Conservation (phyloP, 2,888 invertebrate species). For the Calameuta idolon region DNA sequence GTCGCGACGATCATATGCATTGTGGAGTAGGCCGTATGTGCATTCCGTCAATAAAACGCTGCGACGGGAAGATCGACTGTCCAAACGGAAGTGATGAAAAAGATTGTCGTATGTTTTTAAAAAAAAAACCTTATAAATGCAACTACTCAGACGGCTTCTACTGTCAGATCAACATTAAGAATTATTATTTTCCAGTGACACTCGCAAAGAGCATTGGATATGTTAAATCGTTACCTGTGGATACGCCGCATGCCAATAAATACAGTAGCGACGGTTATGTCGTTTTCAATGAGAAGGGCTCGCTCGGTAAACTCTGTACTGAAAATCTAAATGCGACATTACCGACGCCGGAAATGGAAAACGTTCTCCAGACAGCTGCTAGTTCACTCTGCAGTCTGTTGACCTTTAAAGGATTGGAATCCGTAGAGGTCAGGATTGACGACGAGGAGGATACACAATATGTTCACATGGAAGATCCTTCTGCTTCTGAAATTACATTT, state of each 20-base stretch:
- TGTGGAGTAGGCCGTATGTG: conserved; percentile 85
- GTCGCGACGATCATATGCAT: conserved; percentile 78
- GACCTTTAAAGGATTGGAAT: conserved; percentile 78
- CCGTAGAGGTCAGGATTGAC: conserved; percentile 76
- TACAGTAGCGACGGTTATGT: conserved; percentile 85
- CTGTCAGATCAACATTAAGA: background rate
- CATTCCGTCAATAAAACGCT: conserved; percentile 77
- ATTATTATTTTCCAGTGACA: conserved; percentile 72
- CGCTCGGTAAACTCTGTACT: conserved; percentile 83
- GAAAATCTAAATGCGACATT: conserved; percentile 78
- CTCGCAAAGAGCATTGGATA: conserved; percentile 78
- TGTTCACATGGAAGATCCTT: conserved; percentile 85
- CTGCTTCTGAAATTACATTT: conserved; percentile 84
- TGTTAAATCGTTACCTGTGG: conserved; percentile 73
- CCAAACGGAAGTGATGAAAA: conserved; percentile 89
- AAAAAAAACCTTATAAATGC: background rate
- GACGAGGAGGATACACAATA: conserved; percentile 75
- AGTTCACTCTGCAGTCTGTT: conserved; percentile 82
- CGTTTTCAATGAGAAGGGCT: conserved; percentile 86
- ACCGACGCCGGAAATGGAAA: conserved; percentile 67
- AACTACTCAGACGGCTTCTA: conserved; percentile 17
- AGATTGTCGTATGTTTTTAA: conserved; percentile 80
- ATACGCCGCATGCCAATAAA: conserved; percentile 77
- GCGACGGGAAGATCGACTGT: conserved; percentile 87
- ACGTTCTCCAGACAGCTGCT: conserved; percentile 78